phyloP scores from a whole-genome alignment of 64 coral and sea anemone species.

The Stichodactyla mertensii region DNA sequence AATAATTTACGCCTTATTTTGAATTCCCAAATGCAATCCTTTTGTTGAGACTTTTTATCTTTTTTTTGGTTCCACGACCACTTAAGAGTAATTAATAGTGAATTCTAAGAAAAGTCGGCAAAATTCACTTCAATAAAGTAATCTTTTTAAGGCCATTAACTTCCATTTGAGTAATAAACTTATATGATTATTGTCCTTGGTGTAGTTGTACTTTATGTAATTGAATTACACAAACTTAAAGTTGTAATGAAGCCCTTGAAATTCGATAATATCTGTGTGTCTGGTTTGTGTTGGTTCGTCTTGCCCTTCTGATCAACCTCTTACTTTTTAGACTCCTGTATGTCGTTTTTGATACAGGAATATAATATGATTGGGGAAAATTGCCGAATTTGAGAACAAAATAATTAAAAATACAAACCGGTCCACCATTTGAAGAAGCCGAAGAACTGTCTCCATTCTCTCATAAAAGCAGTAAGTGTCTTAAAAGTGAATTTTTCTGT shows the following conservation, averaged over 20 bases:
- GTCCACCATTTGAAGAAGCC: neutral
- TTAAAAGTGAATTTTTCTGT: neutral
- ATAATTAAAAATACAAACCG: neutral
- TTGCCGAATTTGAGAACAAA: too few relatives aligned
- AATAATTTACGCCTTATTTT: neutral
- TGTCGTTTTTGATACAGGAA: neutral
- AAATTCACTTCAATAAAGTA: constrained; percentile 11
- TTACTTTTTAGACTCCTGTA: neutral
- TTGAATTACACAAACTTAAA: constrained; percentile 11
- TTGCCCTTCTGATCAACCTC: neutral
- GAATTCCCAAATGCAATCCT: neutral
- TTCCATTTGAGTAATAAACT: constrained; percentile 2
- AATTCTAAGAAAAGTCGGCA: neutral
- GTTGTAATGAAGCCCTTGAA: constrained; percentile 2
- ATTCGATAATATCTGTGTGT: neutral
- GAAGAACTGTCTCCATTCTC: neutral
- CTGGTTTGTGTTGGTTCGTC: neutral
- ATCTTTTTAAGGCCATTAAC: constrained; percentile 15
- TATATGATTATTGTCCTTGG: neutral
- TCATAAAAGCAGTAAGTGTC: neutral
- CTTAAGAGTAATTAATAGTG: constrained; percentile 9
- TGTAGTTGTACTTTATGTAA: neutral
- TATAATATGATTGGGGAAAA: too few relatives aligned
- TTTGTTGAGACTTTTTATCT: neutral
- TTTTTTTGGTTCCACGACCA: neutral